phyloP scores from a whole-genome alignment of 2,888 invertebrate genomes.

The Syrphus vitripennis region DNA sequence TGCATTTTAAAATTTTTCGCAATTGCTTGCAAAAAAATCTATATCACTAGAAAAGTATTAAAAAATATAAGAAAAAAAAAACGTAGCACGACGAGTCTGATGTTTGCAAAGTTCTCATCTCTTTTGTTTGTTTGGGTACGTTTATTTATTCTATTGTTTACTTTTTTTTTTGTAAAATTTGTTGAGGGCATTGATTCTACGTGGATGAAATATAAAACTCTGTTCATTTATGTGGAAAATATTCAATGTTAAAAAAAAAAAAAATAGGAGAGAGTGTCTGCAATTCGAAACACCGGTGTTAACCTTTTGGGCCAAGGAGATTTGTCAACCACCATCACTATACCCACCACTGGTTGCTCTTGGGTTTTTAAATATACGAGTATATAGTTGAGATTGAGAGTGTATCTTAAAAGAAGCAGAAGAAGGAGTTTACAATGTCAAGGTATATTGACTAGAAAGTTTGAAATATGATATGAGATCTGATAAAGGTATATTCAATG shows the following conservation, averaged over 20 bases:
- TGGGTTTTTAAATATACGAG: neutral
- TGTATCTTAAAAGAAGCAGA: neutral
- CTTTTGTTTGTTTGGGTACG: constrained; percentile 57
- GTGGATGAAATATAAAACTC: constrained; percentile 39
- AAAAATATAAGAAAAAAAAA: neutral
- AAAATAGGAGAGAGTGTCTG: neutral
- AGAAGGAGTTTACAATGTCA: neutral
- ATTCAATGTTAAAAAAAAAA: constrained; percentile 7
- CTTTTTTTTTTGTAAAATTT: constrained; percentile 31
- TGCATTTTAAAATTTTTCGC: constrained; percentile 45
- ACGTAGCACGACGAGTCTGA: neutral
- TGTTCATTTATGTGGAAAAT: constrained; percentile 40
- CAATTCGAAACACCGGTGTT: constrained; percentile 18
- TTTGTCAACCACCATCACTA: neutral
- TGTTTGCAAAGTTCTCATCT: constrained; percentile 51
- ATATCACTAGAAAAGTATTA: constrained; percentile 8
- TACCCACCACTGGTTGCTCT: neutral
- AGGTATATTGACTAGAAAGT: constrained; percentile 3
- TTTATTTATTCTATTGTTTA: constrained; percentile 49
- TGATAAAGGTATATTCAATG: neutral
- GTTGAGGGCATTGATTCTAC: constrained; percentile 48
- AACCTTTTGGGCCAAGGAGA: neutral
- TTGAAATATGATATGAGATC: neutral
- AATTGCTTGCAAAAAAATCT: constrained; percentile 25
- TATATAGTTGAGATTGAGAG: neutral